phyloP scores from a whole-genome alignment of 2,797 vertebrate species.

The Trichosurus vulpecula region DNA sequence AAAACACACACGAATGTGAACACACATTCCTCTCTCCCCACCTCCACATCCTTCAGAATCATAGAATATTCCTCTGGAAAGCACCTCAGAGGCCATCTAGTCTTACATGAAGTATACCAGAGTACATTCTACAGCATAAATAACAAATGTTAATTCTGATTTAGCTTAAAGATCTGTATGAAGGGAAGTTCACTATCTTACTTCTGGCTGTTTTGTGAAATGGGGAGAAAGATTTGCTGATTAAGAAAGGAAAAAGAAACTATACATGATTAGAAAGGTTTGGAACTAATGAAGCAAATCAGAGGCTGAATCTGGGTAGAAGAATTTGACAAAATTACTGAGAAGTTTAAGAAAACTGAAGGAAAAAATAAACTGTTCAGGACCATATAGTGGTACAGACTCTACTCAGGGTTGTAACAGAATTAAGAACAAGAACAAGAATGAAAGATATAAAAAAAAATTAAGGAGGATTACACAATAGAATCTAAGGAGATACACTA shows the following conservation, averaged over 20 bases:
- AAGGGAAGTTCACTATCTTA: neutral
- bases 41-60: neutral
- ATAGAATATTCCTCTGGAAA: no score
- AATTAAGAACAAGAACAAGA: neutral
- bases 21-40: neutral
- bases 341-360: neutral
- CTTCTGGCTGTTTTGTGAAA: neutral
- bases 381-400: neutral
- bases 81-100: neutral
- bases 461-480: neutral
- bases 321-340: neutral
- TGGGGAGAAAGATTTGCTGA: neutral
- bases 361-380: neutral
- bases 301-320: neutral
- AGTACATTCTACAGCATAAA: neutral
- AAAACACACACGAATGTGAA: neutral
- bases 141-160: neutral
- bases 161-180: neutral
- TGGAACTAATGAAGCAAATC: neutral
- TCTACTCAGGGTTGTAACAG: neutral
- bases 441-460: neutral
- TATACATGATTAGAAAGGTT: neutral
- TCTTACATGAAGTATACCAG: neutral
- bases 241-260: neutral
- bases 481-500: neutral